A percentile compares a stretch with the other conserved stretches of the same genome.
phyloP scores from a whole-genome alignment of 2,888 invertebrate genomes.

The Pimpla rufipes region DNA sequence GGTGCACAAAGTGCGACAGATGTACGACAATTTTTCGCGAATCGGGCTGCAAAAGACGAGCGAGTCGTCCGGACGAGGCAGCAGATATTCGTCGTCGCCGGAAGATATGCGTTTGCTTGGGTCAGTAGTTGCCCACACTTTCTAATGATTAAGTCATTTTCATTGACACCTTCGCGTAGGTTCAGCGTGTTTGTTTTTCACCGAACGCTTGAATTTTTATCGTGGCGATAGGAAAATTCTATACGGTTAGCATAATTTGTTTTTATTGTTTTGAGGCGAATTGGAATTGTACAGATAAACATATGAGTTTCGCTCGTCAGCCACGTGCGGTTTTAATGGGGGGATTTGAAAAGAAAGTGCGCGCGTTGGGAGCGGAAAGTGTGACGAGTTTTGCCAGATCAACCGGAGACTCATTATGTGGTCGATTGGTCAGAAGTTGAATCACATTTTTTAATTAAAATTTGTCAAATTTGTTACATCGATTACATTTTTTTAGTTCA shows the following conservation, averaged over 20 bases:
- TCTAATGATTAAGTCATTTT: slow-evolving; percentile 31
- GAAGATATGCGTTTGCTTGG: slow-evolving; percentile 74
- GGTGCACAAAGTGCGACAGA: slow-evolving; percentile 72
- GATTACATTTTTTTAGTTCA: neutral
- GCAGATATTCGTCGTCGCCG: slow-evolving; percentile 41
- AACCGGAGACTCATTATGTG: neutral
- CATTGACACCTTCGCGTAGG: neutral
- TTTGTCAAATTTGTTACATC: neutral
- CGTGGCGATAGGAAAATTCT: slow-evolving; percentile 1
- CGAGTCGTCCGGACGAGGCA: slow-evolving; percentile 40
- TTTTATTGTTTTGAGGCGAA: slow-evolving; percentile 2
- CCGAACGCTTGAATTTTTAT: neutral
- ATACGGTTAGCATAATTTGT: neutral
- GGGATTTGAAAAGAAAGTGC: slow-evolving; percentile 65
- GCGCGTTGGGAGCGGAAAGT: slow-evolving; percentile 72
- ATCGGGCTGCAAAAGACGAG: slow-evolving; percentile 60
- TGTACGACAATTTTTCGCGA: slow-evolving; percentile 67
- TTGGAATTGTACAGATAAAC: neutral
- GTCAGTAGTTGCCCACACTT: slow-evolving; percentile 70
- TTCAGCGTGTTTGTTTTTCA: neutral
- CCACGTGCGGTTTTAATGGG: slow-evolving; percentile 11
- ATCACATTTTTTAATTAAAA: neutral
- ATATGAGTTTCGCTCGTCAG: neutral
- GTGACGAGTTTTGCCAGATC: slow-evolving; percentile 64
- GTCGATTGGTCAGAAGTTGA: neutral